A percentile compares a stretch with the other conserved stretches of the same genome.
Evolutionary conservation across 2,113 vertebrate species (phyloP).

Genomic region (Micronisus gabar): DNA sequence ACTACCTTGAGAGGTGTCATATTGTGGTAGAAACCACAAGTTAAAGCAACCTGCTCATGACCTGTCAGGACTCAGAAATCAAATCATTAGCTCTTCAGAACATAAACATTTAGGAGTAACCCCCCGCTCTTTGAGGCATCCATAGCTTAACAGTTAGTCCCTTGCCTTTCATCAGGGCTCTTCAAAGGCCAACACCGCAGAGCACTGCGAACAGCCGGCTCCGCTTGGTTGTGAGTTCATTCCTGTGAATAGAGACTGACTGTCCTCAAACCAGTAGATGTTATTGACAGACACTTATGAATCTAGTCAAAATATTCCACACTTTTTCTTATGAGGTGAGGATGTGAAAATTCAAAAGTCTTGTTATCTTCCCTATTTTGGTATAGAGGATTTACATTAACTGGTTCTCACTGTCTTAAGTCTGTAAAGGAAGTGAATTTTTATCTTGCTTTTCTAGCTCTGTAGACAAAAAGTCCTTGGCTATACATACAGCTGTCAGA

Average conservation of each 20-base stretch:
- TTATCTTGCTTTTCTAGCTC: background rate
- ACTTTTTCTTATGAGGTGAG: background rate
- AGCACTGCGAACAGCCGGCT: rapidly evolving
- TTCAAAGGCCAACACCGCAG: background rate
- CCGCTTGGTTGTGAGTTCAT: background rate
- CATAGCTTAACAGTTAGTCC: background rate
- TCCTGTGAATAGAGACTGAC: background rate
- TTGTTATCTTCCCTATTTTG: background rate
- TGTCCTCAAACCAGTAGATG: background rate
- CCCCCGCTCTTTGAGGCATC: background rate
- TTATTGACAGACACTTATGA: background rate
- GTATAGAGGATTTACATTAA: background rate
- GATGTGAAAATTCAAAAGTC: background rate
- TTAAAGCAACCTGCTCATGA: background rate
- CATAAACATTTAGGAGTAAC: background rate
- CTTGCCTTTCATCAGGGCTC: background rate
- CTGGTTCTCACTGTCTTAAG: background rate
- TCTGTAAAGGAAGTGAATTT: background rate
- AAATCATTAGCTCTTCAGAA: background rate
- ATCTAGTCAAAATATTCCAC: background rate
- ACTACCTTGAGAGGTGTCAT: background rate
- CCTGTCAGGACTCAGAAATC: background rate
- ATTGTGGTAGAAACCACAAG: background rate
- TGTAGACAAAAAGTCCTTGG: background rate
- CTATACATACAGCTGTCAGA: background rate